Evolutionary conservation across 2,797 vertebrate genomes (phyloP).

Genomic region (Coendou prehensilis): DNA sequence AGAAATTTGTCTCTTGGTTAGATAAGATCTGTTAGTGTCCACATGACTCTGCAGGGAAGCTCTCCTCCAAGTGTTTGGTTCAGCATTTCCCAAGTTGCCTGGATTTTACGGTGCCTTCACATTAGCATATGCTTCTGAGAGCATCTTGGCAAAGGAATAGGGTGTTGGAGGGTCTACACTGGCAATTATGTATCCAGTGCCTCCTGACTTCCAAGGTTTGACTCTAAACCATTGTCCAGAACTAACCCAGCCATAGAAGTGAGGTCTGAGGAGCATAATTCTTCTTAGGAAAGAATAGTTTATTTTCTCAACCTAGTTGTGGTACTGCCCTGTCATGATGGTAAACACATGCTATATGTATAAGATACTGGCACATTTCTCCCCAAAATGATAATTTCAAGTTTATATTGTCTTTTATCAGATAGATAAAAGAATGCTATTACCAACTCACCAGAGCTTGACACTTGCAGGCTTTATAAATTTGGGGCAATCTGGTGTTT

Average conservation of each 20-base stretch:
- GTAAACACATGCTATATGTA: neutral
- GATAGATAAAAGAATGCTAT: neutral
- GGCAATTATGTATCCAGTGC: neutral
- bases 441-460: neutral
- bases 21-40: neutral
- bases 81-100: neutral
- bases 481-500: neutral
- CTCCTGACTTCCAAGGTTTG: neutral
- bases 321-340: neutral
- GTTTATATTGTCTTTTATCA: slow-evolving; percentile 40
- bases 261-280: neutral
- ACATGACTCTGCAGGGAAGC: neutral
- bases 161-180: neutral
- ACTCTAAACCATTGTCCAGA: neutral
- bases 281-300: neutral
- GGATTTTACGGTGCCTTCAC: neutral
- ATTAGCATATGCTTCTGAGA: slow-evolving; percentile 8
- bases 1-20: neutral
- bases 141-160: neutral
- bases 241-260: neutral
- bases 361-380: slow-evolving; percentile 31
- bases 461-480: neutral
- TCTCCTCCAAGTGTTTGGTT: neutral
- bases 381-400: neutral
- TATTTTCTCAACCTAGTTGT: neutral